These are phyloP conservation scores for Sisor rabdophorus DNA, from an alignment of 2,113 vertebrate genomes.

Conservation along the genomic window DNA sequence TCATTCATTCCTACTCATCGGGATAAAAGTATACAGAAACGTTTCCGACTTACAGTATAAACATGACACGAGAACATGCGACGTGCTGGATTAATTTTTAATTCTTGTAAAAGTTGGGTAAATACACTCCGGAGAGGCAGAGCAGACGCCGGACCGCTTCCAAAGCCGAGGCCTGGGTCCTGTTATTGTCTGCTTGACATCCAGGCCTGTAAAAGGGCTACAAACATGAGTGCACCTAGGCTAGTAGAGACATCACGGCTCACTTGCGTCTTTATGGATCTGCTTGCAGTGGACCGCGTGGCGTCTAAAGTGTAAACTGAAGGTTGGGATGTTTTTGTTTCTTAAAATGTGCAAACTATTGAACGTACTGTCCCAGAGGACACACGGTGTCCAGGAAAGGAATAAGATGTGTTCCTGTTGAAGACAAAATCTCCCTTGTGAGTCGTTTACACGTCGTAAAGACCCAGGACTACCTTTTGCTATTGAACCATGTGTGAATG, in stretches of 20 bases:
- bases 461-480: conserved; percentile 42
- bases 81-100: background rate
- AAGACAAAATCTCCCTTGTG: conserved; percentile 53
- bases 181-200: conserved; percentile 40
- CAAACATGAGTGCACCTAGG: background rate
- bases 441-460: conserved; percentile 66
- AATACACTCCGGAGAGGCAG: conserved; percentile 44
- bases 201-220: background rate
- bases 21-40: conserved; percentile 23
- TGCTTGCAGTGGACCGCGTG: background rate
- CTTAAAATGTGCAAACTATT: conserved; percentile 11
- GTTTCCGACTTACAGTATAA: conserved; percentile 46
- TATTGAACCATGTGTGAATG: conserved; percentile 21
- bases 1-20: conserved; percentile 22
- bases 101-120: conserved; percentile 32
- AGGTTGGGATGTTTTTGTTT: background rate
- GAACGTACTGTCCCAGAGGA: conserved; percentile 7
- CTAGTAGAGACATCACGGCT: background rate
- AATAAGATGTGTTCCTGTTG: conserved; percentile 65
- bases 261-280: background rate
- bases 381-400: conserved; percentile 30
- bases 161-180: conserved; percentile 47
- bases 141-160: conserved; percentile 33
- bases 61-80: conserved; percentile 33
- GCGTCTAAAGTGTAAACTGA: background rate